phyloP scores from a whole-genome alignment of 2,113 vertebrate species.

The Chloropsis hardwickii region DNA sequence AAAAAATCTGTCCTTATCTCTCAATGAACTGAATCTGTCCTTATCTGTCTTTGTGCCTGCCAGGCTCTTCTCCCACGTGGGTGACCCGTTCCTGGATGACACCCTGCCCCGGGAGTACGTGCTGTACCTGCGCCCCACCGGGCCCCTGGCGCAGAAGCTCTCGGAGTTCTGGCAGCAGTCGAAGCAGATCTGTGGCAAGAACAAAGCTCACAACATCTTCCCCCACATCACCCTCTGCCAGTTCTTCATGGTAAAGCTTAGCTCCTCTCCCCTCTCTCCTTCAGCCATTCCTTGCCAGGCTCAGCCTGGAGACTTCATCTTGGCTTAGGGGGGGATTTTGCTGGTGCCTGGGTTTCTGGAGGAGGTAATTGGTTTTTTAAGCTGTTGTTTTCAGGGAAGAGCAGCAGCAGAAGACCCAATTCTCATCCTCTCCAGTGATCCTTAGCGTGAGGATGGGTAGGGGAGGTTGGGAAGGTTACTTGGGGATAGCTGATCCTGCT shows the following conservation, averaged over 20 bases:
- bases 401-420: neutral
- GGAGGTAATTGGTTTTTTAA: neutral
- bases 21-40: fast-evolving
- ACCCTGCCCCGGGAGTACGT: conserved; percentile 93
- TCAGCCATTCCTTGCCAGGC: neutral
- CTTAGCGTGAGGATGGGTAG: fast-evolving
- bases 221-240: conserved; percentile 98
- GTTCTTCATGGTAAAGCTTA: conserved; percentile 91
- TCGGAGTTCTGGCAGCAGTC: conserved; percentile 96
- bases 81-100: conserved; percentile 94
- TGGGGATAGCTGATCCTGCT: neutral
- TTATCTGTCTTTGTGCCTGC: neutral
- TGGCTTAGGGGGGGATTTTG: neutral
- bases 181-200: conserved; percentile 92
- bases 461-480: neutral
- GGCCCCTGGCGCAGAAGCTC: conserved; percentile 92
- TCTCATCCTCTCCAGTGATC: neutral
- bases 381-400: neutral
- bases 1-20: neutral
- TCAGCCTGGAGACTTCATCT: neutral
- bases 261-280: neutral
- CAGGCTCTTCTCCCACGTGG: conserved; percentile 97
- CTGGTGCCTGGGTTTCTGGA: neutral
- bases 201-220: conserved; percentile 99
- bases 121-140: conserved; percentile 92